Evolutionary conservation across 2,888 invertebrate genomes (phyloP), one percentile per base, ranked within the genome.

Genomic region (Dicroscelio sp.): DNA sequence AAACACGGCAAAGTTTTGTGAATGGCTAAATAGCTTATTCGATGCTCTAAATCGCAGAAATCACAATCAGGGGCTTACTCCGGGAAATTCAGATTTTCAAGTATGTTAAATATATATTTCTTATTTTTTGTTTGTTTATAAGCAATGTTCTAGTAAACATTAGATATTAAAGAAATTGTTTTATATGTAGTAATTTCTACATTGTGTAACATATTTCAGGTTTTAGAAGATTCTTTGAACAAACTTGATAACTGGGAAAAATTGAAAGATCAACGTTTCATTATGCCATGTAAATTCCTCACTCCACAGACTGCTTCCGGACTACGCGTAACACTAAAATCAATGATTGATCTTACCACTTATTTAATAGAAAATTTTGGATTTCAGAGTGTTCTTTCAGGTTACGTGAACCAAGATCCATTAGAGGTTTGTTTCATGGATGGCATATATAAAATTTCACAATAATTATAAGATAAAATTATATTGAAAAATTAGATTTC

Each of bases 331-430:
- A 48, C 48, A 6, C 48, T 48, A 17, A 14, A 20, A 2, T 48
- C 48, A 48, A 48, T 48, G 48, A 48, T 48, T 48, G 48, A 71
- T n/a, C 12, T 71, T 5, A 71, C 33, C 6, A 8, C 27, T 48
- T 71, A 71, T 48, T 48, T 71, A 48, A 71, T 20, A 4, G 25
- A 43, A 71, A 27, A 17, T 3, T 71, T 23, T 71, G 17, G 30
- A n/a, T 71, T 71, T 71, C 10, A 33, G 8, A 71, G 30, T 27
- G 71, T 71, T 25, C 23, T 71, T 20, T 48, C 71, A n/a, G 48
- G 71, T 43, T 71, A 27, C 17, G 30, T 71, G 8, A 71, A 71
- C 20, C 48, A 71, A 48, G 71, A 71, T 48, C n/a, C 75, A 14
- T 35, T 75, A n/a, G 75, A 75, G 58, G 75, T 58, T 33, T 27